phyloP scores from a whole-genome alignment of 2,113 vertebrate genomes.

The Falcunculus frontatus region DNA sequence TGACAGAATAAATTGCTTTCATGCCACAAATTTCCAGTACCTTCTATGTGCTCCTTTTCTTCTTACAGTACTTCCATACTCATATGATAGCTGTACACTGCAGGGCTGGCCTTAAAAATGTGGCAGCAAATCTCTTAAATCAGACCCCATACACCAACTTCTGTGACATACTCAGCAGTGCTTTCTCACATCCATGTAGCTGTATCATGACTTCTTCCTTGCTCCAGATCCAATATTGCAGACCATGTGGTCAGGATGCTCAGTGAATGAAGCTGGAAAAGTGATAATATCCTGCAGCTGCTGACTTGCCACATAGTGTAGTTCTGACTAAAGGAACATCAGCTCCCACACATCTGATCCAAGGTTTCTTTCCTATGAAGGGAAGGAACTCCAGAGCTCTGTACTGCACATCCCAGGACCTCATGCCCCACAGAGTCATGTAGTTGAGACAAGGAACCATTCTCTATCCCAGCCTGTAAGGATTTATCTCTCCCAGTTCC shows the following conservation, averaged over 20 bases:
- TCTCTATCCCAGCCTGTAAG: not conserved
- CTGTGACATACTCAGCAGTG: not conserved
- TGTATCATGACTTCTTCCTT: not conserved
- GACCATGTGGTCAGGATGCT: not conserved
- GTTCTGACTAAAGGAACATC: not conserved
- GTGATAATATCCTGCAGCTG: not conserved
- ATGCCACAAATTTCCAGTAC: not conserved
- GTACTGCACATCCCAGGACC: not conserved
- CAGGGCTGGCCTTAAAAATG: not conserved
- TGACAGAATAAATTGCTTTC: not conserved
- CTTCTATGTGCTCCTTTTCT: not conserved
- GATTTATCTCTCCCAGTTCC: not conserved
- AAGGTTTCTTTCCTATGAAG: not conserved
- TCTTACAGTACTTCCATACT: not conserved
- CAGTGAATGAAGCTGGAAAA: not conserved
- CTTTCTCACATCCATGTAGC: not conserved
- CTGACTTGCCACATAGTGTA: not conserved
- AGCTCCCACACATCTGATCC: not conserved
- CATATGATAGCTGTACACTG: not conserved
- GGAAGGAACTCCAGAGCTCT: not conserved
- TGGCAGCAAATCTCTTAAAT: not conserved
- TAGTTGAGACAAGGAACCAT: not conserved
- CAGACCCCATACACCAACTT: not conserved
- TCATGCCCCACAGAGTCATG: not conserved
- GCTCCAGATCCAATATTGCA: not conserved